A percentile compares a stretch with the other conserved stretches of the same genome.
phyloP scores from a whole-genome alignment of 2,113 vertebrate genomes.

The Sphaerodactylus townsendi region DNA sequence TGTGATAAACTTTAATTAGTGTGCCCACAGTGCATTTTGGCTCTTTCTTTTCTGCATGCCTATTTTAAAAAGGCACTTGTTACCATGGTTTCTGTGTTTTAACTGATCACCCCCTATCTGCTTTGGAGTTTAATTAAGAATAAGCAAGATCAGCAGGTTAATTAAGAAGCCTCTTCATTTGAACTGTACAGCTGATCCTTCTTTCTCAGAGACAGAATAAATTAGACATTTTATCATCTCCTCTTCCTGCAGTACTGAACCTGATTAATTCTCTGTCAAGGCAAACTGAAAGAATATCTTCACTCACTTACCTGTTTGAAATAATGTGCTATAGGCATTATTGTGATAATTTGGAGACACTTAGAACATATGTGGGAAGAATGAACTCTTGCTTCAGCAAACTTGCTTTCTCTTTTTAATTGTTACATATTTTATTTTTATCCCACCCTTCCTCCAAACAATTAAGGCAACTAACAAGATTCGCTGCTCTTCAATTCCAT shows the following conservation, averaged over 20 bases:
- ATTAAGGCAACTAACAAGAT: too few species aligned
- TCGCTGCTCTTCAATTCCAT: too few species aligned
- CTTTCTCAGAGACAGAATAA: conserved; percentile 3
- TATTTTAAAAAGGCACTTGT: conserved; percentile 2
- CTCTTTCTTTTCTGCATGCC: background rate
- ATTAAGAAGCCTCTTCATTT: conserved; percentile 20
- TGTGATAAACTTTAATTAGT: conserved; percentile 14
- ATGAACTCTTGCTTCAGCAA: background rate
- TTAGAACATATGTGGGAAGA: background rate
- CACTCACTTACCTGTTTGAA: background rate
- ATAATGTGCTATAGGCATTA: background rate
- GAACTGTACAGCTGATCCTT: conserved; percentile 9
- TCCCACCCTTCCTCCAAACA: too few species aligned
- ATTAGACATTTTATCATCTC: background rate
- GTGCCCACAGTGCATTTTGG: background rate
- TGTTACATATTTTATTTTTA: background rate
- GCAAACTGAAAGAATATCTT: background rate
- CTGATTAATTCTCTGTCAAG: background rate
- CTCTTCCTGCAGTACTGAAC: background rate
- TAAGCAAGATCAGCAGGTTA: conserved; percentile 32
- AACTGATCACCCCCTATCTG: conserved; percentile 14
- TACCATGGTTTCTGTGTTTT: background rate
- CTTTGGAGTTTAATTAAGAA: conserved; percentile 29
- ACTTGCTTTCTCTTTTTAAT: background rate
- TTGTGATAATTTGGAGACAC: background rate